phyloP scores from a whole-genome alignment of 1,140 invertebrate species.

The Maconellicoccus hirsutus region DNA sequence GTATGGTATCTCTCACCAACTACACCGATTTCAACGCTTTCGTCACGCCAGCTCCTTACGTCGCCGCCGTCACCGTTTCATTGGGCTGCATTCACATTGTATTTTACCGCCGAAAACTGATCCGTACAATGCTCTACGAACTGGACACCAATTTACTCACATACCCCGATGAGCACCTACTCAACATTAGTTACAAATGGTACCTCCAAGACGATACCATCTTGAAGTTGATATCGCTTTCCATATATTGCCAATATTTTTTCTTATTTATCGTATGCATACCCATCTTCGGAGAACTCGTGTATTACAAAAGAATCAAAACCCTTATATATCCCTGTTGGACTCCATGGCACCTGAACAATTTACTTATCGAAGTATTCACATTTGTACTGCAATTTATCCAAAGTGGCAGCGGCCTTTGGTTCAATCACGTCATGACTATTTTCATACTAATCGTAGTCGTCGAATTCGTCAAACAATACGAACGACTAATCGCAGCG shows the following conservation, averaged over 20 bases:
- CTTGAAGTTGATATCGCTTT: background rate
- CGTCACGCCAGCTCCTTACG: background rate
- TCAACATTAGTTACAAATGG: background rate
- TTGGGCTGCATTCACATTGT: background rate
- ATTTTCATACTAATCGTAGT: background rate
- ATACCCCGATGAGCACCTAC: background rate
- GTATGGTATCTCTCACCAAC: background rate
- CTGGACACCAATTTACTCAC: background rate
- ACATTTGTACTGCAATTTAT: background rate
- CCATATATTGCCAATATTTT: background rate
- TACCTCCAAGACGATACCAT: background rate
- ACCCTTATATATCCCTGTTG: background rate
- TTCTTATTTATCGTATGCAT: background rate
- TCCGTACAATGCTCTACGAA: background rate
- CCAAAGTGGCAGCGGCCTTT: background rate
- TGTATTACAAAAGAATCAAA: background rate
- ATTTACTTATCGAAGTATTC: background rate
- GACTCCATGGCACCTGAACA: background rate
- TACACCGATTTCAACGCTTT: background rate
- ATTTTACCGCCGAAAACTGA: background rate
- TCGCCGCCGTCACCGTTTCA: background rate
- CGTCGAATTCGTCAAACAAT: background rate
- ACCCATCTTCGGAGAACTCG: background rate
- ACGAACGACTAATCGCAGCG: no score
- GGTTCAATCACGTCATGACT: background rate